These are phyloP conservation scores for Micromys minutus DNA, from an alignment of 2,113 vertebrate genomes.

Conservation along the genomic window DNA sequence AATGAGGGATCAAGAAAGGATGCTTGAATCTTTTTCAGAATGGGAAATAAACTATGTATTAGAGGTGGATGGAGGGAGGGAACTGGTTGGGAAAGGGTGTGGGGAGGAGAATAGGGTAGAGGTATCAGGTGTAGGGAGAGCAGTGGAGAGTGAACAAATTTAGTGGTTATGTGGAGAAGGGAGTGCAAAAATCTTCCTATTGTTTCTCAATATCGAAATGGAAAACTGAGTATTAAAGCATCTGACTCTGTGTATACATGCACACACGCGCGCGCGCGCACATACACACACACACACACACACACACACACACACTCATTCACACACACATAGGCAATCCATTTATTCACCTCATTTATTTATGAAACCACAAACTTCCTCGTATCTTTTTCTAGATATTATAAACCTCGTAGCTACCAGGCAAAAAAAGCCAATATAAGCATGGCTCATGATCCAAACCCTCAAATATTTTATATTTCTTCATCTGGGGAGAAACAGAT, in stretches of 20 bases:
- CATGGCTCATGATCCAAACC: slow-evolving; percentile 51
- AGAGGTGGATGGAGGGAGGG: too few relatives aligned
- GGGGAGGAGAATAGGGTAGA: too few relatives aligned
- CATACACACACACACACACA: neutral
- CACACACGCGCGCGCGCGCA: neutral
- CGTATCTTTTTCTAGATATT: slow-evolving; percentile 30
- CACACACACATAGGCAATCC: too few relatives aligned
- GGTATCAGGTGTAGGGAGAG: too few relatives aligned
- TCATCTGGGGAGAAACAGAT: slow-evolving; percentile 54
- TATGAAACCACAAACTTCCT: slow-evolving; percentile 59
- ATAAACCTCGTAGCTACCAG: slow-evolving; percentile 52
- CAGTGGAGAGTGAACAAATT: too few relatives aligned
- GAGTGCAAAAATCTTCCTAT: too few relatives aligned
- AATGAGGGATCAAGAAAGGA: too few relatives aligned
- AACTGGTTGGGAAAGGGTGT: too few relatives aligned
- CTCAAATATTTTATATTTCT: slow-evolving; percentile 64
- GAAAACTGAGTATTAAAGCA: neutral
- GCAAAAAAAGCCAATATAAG: slow-evolving; percentile 51
- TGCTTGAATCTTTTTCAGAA: too few relatives aligned
- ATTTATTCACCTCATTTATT: slow-evolving; percentile 56
- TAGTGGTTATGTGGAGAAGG: too few relatives aligned
- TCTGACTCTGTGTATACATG: neutral
- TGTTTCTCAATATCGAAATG: slow-evolving; percentile 33
- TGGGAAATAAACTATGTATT: too few relatives aligned
- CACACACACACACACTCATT: neutral